Conservation (phyloP, 2,888 invertebrate species). For the Drosophila birchii region DNA sequence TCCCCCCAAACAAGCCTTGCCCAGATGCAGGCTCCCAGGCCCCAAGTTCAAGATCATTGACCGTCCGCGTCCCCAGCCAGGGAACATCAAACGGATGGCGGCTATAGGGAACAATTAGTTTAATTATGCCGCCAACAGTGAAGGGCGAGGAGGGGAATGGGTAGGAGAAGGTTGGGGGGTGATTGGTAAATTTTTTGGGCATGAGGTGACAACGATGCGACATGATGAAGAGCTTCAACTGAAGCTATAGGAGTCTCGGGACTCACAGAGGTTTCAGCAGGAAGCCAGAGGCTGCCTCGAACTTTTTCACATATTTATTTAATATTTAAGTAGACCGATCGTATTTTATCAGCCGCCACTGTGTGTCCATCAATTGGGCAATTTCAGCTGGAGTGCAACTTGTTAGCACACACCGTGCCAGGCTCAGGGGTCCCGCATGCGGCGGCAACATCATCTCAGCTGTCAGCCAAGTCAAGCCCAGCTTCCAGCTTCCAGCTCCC, state of each 20-base stretch:
- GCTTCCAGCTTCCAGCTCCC: not conserved
- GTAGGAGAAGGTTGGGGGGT: conserved; percentile 2
- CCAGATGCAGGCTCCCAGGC: not conserved
- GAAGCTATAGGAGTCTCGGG: too few species aligned
- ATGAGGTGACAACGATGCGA: conserved; percentile 80
- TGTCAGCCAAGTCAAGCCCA: conserved; percentile 70
- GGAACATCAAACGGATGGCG: conserved; percentile 63
- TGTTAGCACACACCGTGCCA: conserved; percentile 58
- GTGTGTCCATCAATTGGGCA: conserved; percentile 71
- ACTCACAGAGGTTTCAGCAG: too few species aligned
- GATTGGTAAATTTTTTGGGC: conserved; percentile 57
- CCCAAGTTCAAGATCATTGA: conserved; percentile 68
- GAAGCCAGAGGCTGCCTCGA: not conserved
- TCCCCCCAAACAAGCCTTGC: not conserved
- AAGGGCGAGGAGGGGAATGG: not conserved
- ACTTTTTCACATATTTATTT: not conserved
- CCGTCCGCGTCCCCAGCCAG: conserved; percentile 61
- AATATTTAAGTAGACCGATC: too few species aligned
- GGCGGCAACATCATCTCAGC: conserved; percentile 45
- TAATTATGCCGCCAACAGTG: conserved; percentile 63
- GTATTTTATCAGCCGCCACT: conserved; percentile 15
- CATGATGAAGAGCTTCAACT: conserved; percentile 65
- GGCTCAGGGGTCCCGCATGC: conserved; percentile 68
- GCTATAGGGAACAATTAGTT: conserved; percentile 71
- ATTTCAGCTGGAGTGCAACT: conserved; percentile 74